Conservation (phyloP, 2,888 invertebrate species). For the Caenorhabditis macrosperma region DNA sequence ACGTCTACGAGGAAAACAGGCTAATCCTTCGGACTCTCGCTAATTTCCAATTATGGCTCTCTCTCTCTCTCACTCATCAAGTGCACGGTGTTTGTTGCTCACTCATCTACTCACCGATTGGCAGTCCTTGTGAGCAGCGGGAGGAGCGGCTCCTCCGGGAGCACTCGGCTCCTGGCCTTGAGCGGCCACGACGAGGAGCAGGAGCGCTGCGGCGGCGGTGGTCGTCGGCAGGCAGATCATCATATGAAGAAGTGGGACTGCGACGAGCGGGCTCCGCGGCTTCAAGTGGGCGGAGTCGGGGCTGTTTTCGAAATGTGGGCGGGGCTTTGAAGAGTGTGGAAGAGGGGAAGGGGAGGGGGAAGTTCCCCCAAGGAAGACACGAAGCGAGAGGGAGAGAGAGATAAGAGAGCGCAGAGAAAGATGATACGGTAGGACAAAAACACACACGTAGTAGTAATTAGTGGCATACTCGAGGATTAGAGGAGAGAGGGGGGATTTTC, state of each 20-base stretch:
- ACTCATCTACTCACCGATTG: conserved; percentile 43
- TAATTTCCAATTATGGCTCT: too few species aligned
- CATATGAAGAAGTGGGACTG: conserved; percentile 33
- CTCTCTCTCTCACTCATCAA: too few species aligned
- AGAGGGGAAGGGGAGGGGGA: conserved; percentile 17
- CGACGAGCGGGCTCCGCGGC: background rate
- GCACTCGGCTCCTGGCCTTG: conserved; percentile 22
- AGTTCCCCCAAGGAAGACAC: too few species aligned
- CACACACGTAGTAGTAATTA: conserved; percentile 1
- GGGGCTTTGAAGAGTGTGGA: conserved; percentile 11
- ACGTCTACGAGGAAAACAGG: background rate
- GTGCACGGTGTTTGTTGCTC: background rate
- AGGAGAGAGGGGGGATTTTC: background rate
- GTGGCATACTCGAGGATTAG: background rate
- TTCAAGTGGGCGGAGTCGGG: conserved; percentile 4
- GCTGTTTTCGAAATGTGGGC: conserved; percentile 28
- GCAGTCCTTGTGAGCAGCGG: conserved; percentile 50
- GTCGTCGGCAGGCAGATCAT: conserved; percentile 56
- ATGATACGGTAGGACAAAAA: conserved; percentile 10
- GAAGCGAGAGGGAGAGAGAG: background rate
- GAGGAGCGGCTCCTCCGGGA: conserved; percentile 15
- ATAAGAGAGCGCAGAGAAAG: background rate
- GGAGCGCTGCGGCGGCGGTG: conserved; percentile 28
- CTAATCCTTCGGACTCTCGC: background rate
- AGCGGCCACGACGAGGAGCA: conserved; percentile 34